Evolutionary conservation across 2,888 invertebrate species (phyloP), one percentile per base, ranked within the genome.

Genomic region (Protophormia terraenovae): DNA sequence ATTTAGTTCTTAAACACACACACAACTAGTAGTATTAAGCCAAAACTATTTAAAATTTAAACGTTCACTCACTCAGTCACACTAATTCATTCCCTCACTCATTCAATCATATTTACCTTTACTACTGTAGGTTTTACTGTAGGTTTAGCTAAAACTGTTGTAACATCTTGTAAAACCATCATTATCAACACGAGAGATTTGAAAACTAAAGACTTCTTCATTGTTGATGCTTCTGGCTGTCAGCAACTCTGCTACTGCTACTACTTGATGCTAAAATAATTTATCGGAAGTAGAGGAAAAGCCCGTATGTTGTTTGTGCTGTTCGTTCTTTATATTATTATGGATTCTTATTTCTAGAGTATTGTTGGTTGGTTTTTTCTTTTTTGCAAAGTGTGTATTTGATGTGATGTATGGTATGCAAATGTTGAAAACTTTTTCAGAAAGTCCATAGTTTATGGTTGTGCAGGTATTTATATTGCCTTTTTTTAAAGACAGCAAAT

Each of bases 381-480:
- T 41, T 35, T n/a, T 19, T 67, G 7, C 38, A 62, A n/a, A n/a
- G 47, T 29, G 66, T 86, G 78, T 75, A 16, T 24, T n/a, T 29
- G 22, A 32, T 35, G 7, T 50, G 22, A 45, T 53, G 75, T 76
- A 72, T 45, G 53, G 81, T 76, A 79, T 85, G 80, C 78, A 84
- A 58, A 75, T 83, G 66, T 45, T 78, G 69, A 67, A 62, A 72
- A 66, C 45, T 73, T 67, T 73, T 85, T 29, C 58, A 55, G 66
- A 86, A 83, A 85, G 75, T 82, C 78, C 64, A 45, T 45, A 58
- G 58, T 71, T 66, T 75, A 71, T 82, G 64, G 75, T 10, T 82
- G 71, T 75, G 64, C 78, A 75, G 82, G 82, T 85, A 85, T 82
- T 85, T 85, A 85, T 85, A 85, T 85, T 73, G 58, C 29, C 47